Conservation (phyloP, 2,888 invertebrate species). For the Charanyca ferruginea region DNA sequence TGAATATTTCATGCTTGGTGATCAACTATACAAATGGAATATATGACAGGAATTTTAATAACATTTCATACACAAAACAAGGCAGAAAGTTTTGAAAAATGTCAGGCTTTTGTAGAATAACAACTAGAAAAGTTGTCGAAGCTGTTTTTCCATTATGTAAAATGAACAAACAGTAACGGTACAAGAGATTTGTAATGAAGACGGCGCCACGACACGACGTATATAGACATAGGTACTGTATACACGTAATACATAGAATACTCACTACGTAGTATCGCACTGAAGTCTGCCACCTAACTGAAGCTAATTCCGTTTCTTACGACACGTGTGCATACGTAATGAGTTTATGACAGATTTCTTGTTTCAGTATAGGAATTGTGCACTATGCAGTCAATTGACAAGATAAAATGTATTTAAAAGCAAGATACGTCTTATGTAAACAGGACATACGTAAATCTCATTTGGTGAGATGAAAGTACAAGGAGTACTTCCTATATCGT, state of each 20-base stretch:
- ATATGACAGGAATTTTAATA: slow-evolving; percentile 48
- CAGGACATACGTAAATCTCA: too few species aligned
- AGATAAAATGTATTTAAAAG: not conserved
- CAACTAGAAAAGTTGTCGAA: slow-evolving; percentile 30
- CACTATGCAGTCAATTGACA: not conserved
- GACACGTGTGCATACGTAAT: slow-evolving; percentile 36
- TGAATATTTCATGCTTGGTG: slow-evolving; percentile 48
- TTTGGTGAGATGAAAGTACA: not conserved
- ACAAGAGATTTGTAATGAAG: slow-evolving; percentile 11
- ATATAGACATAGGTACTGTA: not conserved
- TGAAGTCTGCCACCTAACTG: slow-evolving; percentile 16
- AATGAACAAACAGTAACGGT: slow-evolving; percentile 20
- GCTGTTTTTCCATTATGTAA: slow-evolving; percentile 26
- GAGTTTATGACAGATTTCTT: slow-evolving; percentile 15
- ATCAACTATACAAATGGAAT: slow-evolving; percentile 43
- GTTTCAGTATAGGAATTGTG: not conserved
- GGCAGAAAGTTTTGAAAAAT: slow-evolving; percentile 24
- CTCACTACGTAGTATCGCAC: slow-evolving; percentile 6
- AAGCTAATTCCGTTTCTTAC: slow-evolving; percentile 28
- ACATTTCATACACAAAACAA: slow-evolving; percentile 34
- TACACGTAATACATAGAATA: not conserved
- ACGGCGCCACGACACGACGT: slow-evolving; percentile 5
- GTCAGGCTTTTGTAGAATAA: slow-evolving; percentile 32
- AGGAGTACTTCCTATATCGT: not conserved
- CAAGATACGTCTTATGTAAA: too few species aligned